A percentile compares a stretch with the other conserved stretches of the same genome.
Evolutionary conservation across 2,888 invertebrate genomes (phyloP).

Genomic region (Mesodorylaimus sp.): DNA sequence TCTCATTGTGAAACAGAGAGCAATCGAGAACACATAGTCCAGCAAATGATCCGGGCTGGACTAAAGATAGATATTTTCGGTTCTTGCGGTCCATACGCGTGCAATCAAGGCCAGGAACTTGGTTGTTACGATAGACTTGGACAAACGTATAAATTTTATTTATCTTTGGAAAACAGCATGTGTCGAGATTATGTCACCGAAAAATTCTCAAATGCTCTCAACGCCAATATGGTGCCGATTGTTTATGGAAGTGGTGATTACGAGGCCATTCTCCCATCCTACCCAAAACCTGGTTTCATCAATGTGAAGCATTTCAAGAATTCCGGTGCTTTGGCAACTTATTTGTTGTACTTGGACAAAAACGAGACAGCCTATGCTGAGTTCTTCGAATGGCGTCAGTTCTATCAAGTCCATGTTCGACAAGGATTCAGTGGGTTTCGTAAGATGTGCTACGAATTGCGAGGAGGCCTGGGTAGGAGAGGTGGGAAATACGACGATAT

Average conservation of each 20-base stretch:
- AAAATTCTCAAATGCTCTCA: slow-evolving; percentile 10
- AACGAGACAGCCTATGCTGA: slow-evolving; percentile 1
- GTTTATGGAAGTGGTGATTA: slow-evolving; percentile 11
- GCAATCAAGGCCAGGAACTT: not conserved
- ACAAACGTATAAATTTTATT: slow-evolving; percentile 9
- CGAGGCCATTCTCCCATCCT: not conserved
- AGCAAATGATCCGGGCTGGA: not conserved
- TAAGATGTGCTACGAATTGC: not conserved
- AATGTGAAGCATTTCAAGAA: slow-evolving; percentile 6
- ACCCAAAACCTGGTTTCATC: slow-evolving; percentile 5
- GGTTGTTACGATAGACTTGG: not conserved
- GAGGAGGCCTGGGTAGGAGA: not conserved
- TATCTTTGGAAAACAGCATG: slow-evolving; percentile 11
- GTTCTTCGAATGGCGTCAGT: slow-evolving; percentile 4
- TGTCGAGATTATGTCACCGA: slow-evolving; percentile 11
- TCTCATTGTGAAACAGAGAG: not conserved
- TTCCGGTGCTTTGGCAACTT: not conserved
- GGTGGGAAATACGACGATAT: not conserved
- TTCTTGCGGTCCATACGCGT: not conserved
- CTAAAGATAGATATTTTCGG: slow-evolving; percentile 3
- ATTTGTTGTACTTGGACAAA: not conserved
- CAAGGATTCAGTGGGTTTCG: not conserved
- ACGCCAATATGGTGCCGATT: slow-evolving; percentile 8
- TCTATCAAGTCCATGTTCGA: not conserved
- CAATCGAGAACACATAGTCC: not conserved